Evolutionary conservation across 2,797 vertebrate genomes (phyloP).

Genomic region (Tragopan temminckii): DNA sequence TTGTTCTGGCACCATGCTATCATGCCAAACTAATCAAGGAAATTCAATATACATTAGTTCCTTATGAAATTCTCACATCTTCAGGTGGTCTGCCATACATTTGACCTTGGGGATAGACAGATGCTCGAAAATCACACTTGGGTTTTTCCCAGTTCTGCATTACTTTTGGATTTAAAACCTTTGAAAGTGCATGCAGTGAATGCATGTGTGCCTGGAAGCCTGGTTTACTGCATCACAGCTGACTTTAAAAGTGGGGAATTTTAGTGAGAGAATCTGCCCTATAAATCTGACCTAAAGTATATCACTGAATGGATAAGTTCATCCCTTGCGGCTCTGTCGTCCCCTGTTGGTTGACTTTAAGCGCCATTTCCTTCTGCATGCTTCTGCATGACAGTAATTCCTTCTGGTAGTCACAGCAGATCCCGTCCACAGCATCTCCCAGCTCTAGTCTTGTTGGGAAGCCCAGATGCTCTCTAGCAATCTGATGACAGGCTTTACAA

Average conservation of each 20-base stretch:
- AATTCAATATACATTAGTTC: too few relatives aligned
- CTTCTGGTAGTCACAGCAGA: neutral
- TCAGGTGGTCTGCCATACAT: neutral
- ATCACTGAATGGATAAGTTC: neutral
- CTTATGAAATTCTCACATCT: neutral
- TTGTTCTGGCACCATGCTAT: neutral
- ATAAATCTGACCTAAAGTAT: neutral
- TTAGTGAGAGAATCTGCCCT: neutral
- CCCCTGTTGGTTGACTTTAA: neutral
- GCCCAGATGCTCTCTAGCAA: fast-evolving
- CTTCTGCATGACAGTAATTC: neutral
- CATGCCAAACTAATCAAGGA: neutral
- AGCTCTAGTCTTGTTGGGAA: neutral
- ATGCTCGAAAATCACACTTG: neutral
- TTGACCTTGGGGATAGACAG: neutral
- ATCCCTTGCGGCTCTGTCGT: neutral
- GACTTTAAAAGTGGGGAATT: neutral
- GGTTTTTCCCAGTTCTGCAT: neutral
- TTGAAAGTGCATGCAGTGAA: too few relatives aligned
- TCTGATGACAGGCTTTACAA: neutral
- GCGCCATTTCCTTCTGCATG: neutral
- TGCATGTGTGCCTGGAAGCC: neutral
- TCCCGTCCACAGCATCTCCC: neutral
- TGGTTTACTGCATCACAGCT: neutral
- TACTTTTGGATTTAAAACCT: neutral